Percentiles rank a stretch among this genome's conserved stretches.
phyloP scores from a whole-genome alignment of 2,888 invertebrate species.

The Hypomecis punctinalis region DNA sequence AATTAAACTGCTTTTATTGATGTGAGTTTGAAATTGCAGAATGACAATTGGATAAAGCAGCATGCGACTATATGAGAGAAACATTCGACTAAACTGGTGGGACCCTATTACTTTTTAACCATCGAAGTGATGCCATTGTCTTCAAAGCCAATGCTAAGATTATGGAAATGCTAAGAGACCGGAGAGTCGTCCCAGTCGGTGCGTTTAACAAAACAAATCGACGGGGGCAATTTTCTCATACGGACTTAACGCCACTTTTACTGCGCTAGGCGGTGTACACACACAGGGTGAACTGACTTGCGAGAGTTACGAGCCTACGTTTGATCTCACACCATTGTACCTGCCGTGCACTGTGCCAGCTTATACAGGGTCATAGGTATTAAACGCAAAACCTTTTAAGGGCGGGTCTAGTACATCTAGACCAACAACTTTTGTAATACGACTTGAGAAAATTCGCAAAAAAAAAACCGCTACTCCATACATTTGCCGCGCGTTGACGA shows the following conservation, averaged over 20 bases:
- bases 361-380: too few relatives aligned
- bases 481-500: too few relatives aligned
- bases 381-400: too few relatives aligned
- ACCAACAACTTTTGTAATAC: too few relatives aligned
- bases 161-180: constrained; percentile 32
- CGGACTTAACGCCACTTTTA: constrained; percentile 68
- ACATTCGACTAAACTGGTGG: background rate
- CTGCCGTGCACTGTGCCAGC: too few relatives aligned
- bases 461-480: too few relatives aligned
- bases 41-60: too few relatives aligned
- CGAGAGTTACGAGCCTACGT: background rate
- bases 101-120: background rate
- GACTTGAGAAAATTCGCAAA: too few relatives aligned
- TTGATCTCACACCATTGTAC: background rate
- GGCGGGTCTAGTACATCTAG: too few relatives aligned
- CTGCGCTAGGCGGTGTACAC: constrained; percentile 55
- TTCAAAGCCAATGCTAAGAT: constrained; percentile 13
- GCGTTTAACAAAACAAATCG: constrained; percentile 69
- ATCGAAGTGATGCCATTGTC: background rate
- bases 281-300: constrained; percentile 34
- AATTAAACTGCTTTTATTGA: too few relatives aligned
- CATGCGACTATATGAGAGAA: too few relatives aligned
- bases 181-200: constrained; percentile 13
- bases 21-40: too few relatives aligned
- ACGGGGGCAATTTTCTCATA: constrained; percentile 76